These are phyloP conservation scores for Squalus acanthias DNA, from an alignment of 2,797 vertebrate genomes.

Conservation along the genomic window DNA sequence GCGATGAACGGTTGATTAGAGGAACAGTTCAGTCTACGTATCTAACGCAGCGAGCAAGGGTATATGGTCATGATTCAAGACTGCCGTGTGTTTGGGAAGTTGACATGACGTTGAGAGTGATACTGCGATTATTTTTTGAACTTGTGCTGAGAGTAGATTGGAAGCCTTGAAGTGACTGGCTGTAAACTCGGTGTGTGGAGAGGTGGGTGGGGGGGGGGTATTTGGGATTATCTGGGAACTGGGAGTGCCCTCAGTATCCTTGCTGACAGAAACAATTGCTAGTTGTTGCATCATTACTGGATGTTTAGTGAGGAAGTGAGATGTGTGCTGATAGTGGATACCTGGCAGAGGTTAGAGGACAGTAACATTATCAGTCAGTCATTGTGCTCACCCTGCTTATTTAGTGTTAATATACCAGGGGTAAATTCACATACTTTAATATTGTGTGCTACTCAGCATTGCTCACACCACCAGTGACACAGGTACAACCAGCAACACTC, in stretches of 20 bases:
- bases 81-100: not conserved
- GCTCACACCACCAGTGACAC: not conserved
- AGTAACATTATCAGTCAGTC: not conserved
- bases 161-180: not conserved
- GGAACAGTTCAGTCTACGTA: not conserved
- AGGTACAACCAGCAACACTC: not conserved
- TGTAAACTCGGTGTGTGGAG: not conserved
- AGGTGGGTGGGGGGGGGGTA: not conserved
- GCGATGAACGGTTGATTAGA: not conserved
- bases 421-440: not conserved
- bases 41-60: not conserved
- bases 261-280: not conserved
- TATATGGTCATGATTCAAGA: not conserved
- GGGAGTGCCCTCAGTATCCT: not conserved
- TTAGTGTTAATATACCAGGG: not conserved
- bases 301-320: not conserved
- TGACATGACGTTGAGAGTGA: not conserved
- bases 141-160: not conserved
- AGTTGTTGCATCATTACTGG: constrained; percentile 5
- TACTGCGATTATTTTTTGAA: not conserved
- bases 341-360: not conserved
- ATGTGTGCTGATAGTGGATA: not conserved
- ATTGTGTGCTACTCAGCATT: not conserved
- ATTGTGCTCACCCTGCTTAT: not conserved
- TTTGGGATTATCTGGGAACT: not conserved